Evolutionary conservation across 2,888 invertebrate genomes (phyloP), one percentile per base, ranked within the genome.

Genomic region (Agriotes lineatus): DNA sequence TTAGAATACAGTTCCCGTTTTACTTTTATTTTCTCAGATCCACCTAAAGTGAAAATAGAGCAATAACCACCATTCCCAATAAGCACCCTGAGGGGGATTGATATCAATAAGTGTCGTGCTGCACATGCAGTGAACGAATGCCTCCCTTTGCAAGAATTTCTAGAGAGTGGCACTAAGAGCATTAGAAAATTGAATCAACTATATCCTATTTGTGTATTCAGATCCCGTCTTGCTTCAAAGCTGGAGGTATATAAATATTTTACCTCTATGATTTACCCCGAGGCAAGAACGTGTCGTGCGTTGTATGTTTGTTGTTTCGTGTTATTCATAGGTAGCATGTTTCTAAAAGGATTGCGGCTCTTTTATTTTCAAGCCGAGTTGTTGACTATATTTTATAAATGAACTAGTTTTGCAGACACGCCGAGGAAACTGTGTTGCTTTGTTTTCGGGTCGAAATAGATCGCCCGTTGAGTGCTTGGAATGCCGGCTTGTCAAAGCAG

Each of bases 201-300:
- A 37, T 62, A 54, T 22, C 66, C 70, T 76, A 75, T 76, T 76
- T 77, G 77, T 76, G 75, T 76, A 77, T 77, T 77, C 77, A 75
- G 70, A 66, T 72, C 76, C 63, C 73, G 75, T 76, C 33, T 74
- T 67, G 71, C 70, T 74, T 71, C 69, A 67, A 69, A 73, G 67
- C 72, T 64, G 59, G 72, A 54, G 74, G 69, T 71, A 64, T 75
- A 78, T 78, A 78, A 78, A 78, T 78, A 78, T 78, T 78, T 77
- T 75, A 78, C 74, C 74, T 76, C 71, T 61, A 75, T 76, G 77
- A 77, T 78, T 78, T 77, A 75, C 75, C 77, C 74, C 70, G 72
- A 76, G 76, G 77, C 74, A 76, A 70, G 74, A 76, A 74, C 75
- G 74, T 52, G 52, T 52, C 52, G 52, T 33, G 33, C 52, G 52